A percentile compares a stretch with the other conserved stretches of the same genome.
Evolutionary conservation across 2,113 vertebrate genomes (phyloP).

Genomic region (Ancistrus triradiatus): DNA sequence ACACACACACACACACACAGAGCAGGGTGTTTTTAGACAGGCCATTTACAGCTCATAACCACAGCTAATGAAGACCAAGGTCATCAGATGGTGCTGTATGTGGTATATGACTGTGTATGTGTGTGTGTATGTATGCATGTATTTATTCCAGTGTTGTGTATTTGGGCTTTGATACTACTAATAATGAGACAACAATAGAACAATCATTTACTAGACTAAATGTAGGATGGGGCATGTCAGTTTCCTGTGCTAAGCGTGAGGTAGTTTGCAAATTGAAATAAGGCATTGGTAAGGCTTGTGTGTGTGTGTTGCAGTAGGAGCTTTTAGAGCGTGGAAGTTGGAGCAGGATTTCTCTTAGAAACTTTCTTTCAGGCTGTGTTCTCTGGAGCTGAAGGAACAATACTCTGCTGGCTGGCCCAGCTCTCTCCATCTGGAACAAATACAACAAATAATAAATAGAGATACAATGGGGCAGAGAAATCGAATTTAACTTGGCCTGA

Average conservation of each 20-base stretch:
- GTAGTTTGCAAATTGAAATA: constrained; percentile 15
- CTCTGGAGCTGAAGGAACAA: constrained; percentile 41
- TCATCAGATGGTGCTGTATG: constrained; percentile 32
- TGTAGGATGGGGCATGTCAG: not conserved
- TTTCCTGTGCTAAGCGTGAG: not conserved
- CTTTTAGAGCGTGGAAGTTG: constrained; percentile 27
- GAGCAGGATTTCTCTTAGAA: constrained; percentile 27
- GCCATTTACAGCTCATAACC: constrained; percentile 36
- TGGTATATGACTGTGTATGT: constrained; percentile 8
- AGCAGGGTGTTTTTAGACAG: constrained; percentile 27
- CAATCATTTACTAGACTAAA: constrained; percentile 6
- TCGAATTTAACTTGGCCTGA: constrained; percentile 59
- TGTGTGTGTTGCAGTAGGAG: constrained; percentile 16
- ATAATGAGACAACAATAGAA: constrained; percentile 13
- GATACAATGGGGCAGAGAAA: constrained; percentile 61
- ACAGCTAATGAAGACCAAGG: constrained; percentile 38
- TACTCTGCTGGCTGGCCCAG: constrained; percentile 41
- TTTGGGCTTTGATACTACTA: constrained; percentile 1
- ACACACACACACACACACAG: constrained; percentile 22
- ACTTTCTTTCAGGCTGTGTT: constrained; percentile 44
- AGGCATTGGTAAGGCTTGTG: constrained; percentile 19
- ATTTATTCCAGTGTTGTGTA: not conserved
- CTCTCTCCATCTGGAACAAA: constrained; percentile 56
- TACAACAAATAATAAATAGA: constrained; percentile 60
- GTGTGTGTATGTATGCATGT: constrained; percentile 14